Evolutionary conservation across 2,113 vertebrate species (phyloP), one percentile per base, ranked within the genome.

Genomic region (Alligator mississippiensis): DNA sequence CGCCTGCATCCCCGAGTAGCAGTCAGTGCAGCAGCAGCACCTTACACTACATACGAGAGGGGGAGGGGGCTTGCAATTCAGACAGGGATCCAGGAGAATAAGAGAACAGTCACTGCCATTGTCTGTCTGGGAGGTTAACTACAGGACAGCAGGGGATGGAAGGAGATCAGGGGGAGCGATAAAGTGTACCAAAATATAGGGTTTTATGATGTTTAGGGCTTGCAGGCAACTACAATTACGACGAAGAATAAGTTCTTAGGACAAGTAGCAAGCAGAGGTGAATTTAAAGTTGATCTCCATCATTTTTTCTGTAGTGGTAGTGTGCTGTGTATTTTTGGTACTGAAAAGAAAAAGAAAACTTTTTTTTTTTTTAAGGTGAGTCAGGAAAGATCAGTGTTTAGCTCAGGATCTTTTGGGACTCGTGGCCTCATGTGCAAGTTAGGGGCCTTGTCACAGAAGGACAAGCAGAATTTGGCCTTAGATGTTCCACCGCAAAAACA

Each of bases 101-200:
- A 47, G 38, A 75, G 38, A n/a, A 18, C 4, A 3, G 25, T 18
- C 60, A 28, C 28, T 19, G 59, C 9, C 6, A 62, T 22, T n/a
- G 47, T 25, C 22, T 4, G 4, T 2, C 0, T 2, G 5, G n/a
- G 34, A 14, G 85, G 11, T 3, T 6, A 27, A 9, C 0, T 0
- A 25, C 24, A 5, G 24, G 47, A 70, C 24, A 58, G 57, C 0
- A 10, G 18, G 66, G 5, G 30, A 63, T 0, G 28, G 0, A 0
- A 0, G 16, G 1, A 22, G 22, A 55, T 70, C 27, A 30, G 16
- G 5, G 60, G 5, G 28, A 60, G 30, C 5, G 15, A 58, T 11
- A 74, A 19, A 47, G 21, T 54, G 34, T 7, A 21, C 21, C 34
- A 6, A 47, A 13, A 12, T 25, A 19, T 25, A 25, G 34, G 3